Evolutionary conservation across 2,797 vertebrate genomes (phyloP).

Genomic region (Cottoperca gobio): DNA sequence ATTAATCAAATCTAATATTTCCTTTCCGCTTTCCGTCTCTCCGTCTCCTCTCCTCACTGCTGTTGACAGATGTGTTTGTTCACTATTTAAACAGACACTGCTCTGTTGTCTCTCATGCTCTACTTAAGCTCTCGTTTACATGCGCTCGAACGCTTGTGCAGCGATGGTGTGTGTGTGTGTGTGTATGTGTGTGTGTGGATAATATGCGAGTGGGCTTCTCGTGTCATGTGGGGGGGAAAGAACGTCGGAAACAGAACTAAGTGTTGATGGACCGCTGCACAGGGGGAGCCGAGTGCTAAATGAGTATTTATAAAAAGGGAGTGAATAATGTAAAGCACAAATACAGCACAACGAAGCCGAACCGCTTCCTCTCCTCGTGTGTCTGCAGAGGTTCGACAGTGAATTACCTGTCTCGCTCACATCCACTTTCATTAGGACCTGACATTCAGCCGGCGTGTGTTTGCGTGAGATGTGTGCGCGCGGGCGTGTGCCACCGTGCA

Average conservation of each 20-base stretch:
- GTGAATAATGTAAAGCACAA: constrained; percentile 57
- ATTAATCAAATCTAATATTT: constrained; percentile 44
- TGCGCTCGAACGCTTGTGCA: constrained; percentile 33
- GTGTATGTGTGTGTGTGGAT: constrained; percentile 1
- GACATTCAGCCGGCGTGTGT: constrained; percentile 78
- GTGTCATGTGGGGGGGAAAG: constrained; percentile 14
- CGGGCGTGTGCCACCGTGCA: constrained; percentile 22
- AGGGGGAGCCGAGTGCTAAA: constrained; percentile 29
- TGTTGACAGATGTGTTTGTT: constrained; percentile 45
- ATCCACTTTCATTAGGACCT: constrained; percentile 83
- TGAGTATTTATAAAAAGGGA: constrained; percentile 43
- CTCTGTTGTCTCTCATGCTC: constrained; percentile 53
- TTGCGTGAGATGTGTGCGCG: background rate
- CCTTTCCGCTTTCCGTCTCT: constrained; percentile 2
- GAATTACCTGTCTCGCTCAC: constrained; percentile 73
- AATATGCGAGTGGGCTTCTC: constrained; percentile 24
- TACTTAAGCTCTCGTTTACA: constrained; percentile 52
- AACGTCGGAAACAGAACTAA: constrained; percentile 29
- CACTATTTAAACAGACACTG: constrained; percentile 43
- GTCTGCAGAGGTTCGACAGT: constrained; percentile 58
- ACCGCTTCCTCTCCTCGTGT: constrained; percentile 25
- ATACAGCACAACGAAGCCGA: constrained; percentile 31
- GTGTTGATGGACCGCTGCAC: constrained; percentile 14
- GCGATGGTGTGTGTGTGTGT: background rate
- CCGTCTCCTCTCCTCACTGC: constrained; percentile 2